Conservation (phyloP, 2,888 invertebrate genomes). For the Andrena trimmerana region DNA sequence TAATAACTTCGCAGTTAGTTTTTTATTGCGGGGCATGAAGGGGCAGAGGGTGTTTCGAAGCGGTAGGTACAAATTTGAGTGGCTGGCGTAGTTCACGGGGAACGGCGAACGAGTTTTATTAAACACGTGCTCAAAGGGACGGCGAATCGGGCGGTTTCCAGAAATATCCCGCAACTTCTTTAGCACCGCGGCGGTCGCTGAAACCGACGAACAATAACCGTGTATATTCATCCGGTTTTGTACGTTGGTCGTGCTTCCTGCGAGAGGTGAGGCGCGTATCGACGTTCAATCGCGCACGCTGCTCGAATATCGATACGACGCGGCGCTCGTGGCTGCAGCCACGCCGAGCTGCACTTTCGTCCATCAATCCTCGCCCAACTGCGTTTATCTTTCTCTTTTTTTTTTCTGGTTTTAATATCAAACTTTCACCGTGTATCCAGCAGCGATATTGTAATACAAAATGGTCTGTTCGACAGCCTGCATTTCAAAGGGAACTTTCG, state of each 20-base stretch:
- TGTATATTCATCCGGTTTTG: conserved; percentile 7
- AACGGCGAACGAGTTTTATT: too few species aligned
- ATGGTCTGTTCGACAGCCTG: conserved; percentile 4
- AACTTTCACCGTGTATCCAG: conserved; percentile 44
- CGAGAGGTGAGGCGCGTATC: conserved; percentile 63
- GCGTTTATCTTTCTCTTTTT: conserved; percentile 23
- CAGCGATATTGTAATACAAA: conserved; percentile 31
- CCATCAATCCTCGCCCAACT: conserved; percentile 38
- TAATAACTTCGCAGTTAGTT: too few species aligned
- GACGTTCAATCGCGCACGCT: conserved; percentile 75
- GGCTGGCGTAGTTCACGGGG: too few species aligned
- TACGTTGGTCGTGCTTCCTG: conserved; percentile 30
- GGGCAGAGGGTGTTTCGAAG: too few species aligned
- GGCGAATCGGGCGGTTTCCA: background rate
- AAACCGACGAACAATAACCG: conserved; percentile 17
- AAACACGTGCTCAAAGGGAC: background rate
- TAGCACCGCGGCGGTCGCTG: background rate
- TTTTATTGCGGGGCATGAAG: too few species aligned
- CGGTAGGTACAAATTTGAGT: too few species aligned
- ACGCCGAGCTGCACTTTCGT: conserved; percentile 24
- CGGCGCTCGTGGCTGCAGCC: conserved; percentile 31
- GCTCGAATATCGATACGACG: conserved; percentile 67
- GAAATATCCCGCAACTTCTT: background rate
- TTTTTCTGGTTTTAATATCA: conserved; percentile 39
- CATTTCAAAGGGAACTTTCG: conserved; percentile 42